Evolutionary conservation across 2,888 invertebrate genomes (phyloP), one percentile per base, ranked within the genome.

Genomic region (Drosophila demipolita): DNA sequence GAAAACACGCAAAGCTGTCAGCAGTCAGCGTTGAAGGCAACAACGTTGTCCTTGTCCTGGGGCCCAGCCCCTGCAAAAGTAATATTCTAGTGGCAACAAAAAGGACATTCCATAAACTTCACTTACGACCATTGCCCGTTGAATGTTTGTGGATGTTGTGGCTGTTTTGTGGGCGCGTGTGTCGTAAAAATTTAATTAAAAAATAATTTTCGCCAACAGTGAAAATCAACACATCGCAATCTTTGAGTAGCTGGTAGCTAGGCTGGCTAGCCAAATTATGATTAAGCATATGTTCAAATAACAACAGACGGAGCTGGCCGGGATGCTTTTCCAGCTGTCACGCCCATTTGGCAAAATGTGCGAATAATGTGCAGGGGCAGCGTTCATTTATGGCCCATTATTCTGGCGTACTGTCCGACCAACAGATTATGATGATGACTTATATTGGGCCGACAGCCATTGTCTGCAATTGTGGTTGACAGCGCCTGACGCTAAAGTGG

Each of bases 111-210:
- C 89, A 65, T 64, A 63, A 68, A 68, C 80, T 69, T 69, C 65
- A 67, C 76, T 72, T 74, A 66, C 63, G 68, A 48, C 49, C 66
- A 64, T 63, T 66, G 67, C 40, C 62, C 64, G 75, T 65, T 70
- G 62, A 58, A 52, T 55, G 60, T 53, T 52, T 45, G 23, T 65
- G 52, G 48, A 66, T 61, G 65, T 66, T 23, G n/a, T n/a, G n/a
- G n/a, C n/a, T n/a, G n/a, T n/a, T 65, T 65, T 50, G 69, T 53
- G 69, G 73, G 71, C 72, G 77, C 84, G 82, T 78, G 65, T 75
- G 71, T 78, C 90, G 70, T 89, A 89, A 86, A 88, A 87, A 87
- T 88, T 87, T 87, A 87, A 87, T 87, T 90, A 87, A 88, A 87
- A 87, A 88, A 83, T 73, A 85, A 38, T 55, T 87, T 88, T 77